phyloP scores from a whole-genome alignment of 1,140 invertebrate genomes.

The Thaumatotibia leucotreta region DNA sequence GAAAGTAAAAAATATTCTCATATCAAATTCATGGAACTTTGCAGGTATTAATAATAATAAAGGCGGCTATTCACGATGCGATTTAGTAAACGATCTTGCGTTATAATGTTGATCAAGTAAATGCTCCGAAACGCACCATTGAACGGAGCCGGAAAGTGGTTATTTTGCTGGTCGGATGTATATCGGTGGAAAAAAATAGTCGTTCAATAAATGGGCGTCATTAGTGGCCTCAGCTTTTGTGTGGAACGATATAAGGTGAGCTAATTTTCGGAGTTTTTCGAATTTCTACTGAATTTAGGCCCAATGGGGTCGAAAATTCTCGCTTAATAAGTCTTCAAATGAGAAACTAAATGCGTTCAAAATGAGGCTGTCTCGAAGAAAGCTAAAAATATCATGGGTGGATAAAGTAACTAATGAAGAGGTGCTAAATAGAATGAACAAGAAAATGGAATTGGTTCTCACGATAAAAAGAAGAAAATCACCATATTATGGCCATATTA shows the following conservation, averaged over 20 bases:
- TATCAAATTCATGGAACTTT: slow-evolving; percentile 14
- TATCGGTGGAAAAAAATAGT: slow-evolving; percentile 16
- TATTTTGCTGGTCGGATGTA: slow-evolving; percentile 36
- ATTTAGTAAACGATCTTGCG: slow-evolving; percentile 37
- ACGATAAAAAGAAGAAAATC: too few relatives aligned
- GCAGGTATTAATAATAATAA: slow-evolving; percentile 12
- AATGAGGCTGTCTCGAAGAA: too few relatives aligned
- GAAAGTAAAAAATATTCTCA: slow-evolving; percentile 4
- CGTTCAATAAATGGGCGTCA: slow-evolving; percentile 11
- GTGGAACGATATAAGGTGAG: neutral
- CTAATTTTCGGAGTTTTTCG: slow-evolving; percentile 4
- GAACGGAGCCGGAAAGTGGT: slow-evolving; percentile 34
- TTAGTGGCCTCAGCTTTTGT: slow-evolving; percentile 12
- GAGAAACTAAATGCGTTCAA: too few relatives aligned
- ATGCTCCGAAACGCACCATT: slow-evolving; percentile 34
- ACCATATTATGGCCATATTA: too few relatives aligned
- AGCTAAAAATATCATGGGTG: too few relatives aligned
- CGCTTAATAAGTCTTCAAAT: too few relatives aligned
- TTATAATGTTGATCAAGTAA: slow-evolving; percentile 40
- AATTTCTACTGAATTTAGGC: neutral
- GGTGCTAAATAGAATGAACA: too few relatives aligned
- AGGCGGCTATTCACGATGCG: slow-evolving; percentile 27
- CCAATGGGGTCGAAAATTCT: too few relatives aligned
- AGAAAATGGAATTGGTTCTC: too few relatives aligned
- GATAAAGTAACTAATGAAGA: too few relatives aligned